A percentile compares a stretch with the other conserved stretches of the same genome.
Conservation (phyloP, 2,113 vertebrate species). For the Chrysemys picta region DNA sequence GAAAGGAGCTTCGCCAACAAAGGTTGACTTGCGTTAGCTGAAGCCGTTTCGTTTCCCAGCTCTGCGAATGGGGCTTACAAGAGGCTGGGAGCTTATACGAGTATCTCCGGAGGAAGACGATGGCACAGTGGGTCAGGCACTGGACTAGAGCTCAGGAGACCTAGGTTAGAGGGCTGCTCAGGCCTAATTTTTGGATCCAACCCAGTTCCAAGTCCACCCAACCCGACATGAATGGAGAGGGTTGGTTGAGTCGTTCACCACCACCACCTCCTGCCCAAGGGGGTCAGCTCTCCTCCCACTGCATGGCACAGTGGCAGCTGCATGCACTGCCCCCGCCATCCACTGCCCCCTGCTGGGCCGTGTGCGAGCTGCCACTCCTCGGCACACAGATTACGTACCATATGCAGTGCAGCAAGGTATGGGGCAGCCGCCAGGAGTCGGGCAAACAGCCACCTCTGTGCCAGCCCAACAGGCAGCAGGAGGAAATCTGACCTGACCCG, state of each 20-base stretch:
- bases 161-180: neutral
- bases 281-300: neutral
- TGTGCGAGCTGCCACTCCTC: neutral
- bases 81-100: accelerated
- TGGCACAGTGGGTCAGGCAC: neutral
- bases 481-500: neutral
- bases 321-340: neutral
- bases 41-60: neutral
- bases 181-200: neutral
- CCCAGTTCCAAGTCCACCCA: neutral
- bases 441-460: neutral
- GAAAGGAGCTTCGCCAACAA: neutral
- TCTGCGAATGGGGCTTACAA: neutral
- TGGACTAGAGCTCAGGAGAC: neutral
- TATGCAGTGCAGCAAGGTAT: neutral
- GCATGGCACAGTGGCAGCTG: neutral
- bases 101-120: neutral
- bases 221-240: neutral
- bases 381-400: neutral
- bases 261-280: neutral
- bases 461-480: neutral
- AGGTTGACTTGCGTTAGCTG: constrained; percentile 9
- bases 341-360: neutral
- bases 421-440: neutral
- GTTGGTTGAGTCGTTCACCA: neutral